Conservation (phyloP, 2,888 invertebrate genomes). For the Cephus runcator region DNA sequence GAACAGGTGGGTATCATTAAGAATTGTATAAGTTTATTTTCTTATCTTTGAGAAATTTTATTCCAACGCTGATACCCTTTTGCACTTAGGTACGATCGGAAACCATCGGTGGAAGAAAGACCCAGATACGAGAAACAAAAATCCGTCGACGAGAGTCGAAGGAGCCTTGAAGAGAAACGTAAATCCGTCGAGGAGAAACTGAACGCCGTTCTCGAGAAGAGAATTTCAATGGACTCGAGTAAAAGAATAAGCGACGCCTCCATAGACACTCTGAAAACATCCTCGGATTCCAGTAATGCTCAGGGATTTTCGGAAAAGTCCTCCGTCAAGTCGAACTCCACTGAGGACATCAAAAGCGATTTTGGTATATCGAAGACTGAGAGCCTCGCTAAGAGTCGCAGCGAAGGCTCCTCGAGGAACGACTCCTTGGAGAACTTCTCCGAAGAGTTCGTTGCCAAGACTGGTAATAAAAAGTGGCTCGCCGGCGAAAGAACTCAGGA, state of each 20-base stretch:
- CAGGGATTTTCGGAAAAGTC: slow-evolving; percentile 35
- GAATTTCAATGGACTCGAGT: slow-evolving; percentile 51
- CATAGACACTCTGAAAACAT: slow-evolving; percentile 20
- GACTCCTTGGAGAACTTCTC: slow-evolving; percentile 57
- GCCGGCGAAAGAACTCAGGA: slow-evolving; percentile 25
- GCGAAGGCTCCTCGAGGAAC: slow-evolving; percentile 54
- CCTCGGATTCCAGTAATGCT: slow-evolving; percentile 28
- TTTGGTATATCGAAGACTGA: slow-evolving; percentile 38
- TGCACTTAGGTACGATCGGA: slow-evolving; percentile 18
- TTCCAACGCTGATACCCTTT: background rate
- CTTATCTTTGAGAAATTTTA: background rate
- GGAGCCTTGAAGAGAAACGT: slow-evolving; percentile 58
- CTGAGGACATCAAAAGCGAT: slow-evolving; percentile 50
- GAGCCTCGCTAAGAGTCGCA: slow-evolving; percentile 46
- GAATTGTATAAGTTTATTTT: background rate
- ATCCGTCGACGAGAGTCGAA: slow-evolving; percentile 28
- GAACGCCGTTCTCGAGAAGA: slow-evolving; percentile 60
- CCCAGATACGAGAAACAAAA: slow-evolving; percentile 20
- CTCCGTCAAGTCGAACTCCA: slow-evolving; percentile 51
- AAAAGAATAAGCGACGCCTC: slow-evolving; percentile 45
- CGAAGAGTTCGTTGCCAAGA: slow-evolving; percentile 40
- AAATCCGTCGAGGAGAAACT: slow-evolving; percentile 60
- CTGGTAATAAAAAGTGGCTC: slow-evolving; percentile 24
- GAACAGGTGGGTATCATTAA: slow-evolving; percentile 37
- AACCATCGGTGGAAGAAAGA: slow-evolving; percentile 31